Evolutionary conservation across 2,113 vertebrate genomes (phyloP).

Genomic region (Tonatia bakeri): DNA sequence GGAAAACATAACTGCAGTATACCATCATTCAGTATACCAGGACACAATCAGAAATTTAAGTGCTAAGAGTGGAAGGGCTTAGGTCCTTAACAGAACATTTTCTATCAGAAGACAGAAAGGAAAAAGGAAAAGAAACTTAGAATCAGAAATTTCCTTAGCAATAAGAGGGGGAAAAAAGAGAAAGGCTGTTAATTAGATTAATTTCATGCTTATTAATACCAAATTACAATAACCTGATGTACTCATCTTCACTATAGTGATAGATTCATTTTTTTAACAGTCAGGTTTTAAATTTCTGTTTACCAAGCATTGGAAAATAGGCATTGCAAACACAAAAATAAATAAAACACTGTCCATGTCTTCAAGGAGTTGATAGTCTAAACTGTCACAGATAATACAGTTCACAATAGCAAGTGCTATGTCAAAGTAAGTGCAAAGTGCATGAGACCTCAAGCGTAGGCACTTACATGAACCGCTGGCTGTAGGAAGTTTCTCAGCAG

Average conservation of each 20-base stretch:
- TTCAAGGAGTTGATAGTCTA: neutral
- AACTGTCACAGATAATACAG: neutral
- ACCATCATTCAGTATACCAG: neutral
- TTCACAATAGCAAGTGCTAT: neutral
- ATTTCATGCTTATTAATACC: neutral
- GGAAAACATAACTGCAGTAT: neutral
- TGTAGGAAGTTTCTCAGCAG: neutral
- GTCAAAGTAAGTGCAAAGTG: neutral
- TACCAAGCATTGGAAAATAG: neutral
- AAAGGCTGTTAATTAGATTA: neutral
- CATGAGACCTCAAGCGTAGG: neutral
- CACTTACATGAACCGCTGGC: neutral
- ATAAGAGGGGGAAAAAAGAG: neutral
- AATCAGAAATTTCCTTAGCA: neutral
- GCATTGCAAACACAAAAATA: neutral
- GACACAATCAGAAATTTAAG: neutral
- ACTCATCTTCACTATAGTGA: neutral
- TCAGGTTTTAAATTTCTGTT: neutral
- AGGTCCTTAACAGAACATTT: neutral
- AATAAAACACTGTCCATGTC: neutral
- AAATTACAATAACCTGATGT: neutral
- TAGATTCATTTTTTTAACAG: neutral
- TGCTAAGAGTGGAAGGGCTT: neutral
- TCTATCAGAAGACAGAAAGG: neutral
- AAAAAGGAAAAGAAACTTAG: neutral